Evolutionary conservation across 2,797 vertebrate species (phyloP), one percentile per base, ranked within the genome.

Genomic region (Philypnodon macrostomus): DNA sequence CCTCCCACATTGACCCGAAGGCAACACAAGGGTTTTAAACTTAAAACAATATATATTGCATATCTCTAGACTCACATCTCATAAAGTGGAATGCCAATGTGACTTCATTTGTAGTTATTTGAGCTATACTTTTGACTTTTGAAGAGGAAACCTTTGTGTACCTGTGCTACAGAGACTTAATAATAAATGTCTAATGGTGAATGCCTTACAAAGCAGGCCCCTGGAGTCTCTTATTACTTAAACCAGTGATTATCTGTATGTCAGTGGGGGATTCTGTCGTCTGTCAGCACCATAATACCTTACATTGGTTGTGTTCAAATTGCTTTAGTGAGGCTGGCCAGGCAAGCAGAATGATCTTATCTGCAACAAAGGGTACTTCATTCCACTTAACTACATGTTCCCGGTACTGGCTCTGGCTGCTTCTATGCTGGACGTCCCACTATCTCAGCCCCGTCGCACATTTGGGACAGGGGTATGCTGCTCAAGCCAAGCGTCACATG

Each of bases 401-500:
- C 76, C 16, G 7, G 69, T 75, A 60, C 64, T 65, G 38, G 50
- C 58, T 46, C 31, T 58, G 61, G 46, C 47, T 59, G 45, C 45
- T 57, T 46, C 55, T 51, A 55, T 60, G 47, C 73, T 60, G 63
- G 67, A 75, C 76, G 80, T 77, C 69, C 77, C 67, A 11, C 77
- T 83, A 80, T 86, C 81, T 75, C 70, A 70, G 83, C 62, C 74
- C 75, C 46, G 72, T 67, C 48, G 74, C 80, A 67, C 81, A 81
- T 78, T 82, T 79, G 59, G 73, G 70, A 83, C 75, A n/a, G 75
- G 75, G 72, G 79, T 84, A 82, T 77, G 77, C 68, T 75, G 79
- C 69, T n/a, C 84, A 72, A 73, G 77, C 77, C 79, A 85, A 81
- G 82, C 78, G 31, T 84, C 83, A 84, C 75, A 79, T 82, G 81